phyloP scores from a whole-genome alignment of 2,797 vertebrate genomes.

The Sandelia bainsii region DNA sequence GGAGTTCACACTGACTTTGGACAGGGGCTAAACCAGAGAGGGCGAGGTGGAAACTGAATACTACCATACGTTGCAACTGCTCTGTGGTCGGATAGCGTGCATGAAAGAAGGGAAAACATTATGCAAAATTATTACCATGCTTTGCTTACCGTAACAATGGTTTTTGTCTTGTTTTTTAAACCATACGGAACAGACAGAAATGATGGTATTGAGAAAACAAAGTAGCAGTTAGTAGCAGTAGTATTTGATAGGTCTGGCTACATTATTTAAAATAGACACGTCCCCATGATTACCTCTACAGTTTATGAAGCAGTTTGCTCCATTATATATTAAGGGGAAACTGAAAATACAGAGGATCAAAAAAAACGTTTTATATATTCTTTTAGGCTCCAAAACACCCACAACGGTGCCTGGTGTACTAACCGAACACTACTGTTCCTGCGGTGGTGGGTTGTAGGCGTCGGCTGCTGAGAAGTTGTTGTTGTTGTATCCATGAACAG shows the following conservation, averaged over 20 bases:
- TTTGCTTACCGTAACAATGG: slow-evolving; percentile 78
- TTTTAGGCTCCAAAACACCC: slow-evolving; percentile 49
- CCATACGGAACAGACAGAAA: slow-evolving; percentile 75
- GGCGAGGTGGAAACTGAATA: slow-evolving; percentile 76
- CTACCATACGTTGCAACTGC: slow-evolving; percentile 80
- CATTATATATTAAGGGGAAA: slow-evolving; percentile 25
- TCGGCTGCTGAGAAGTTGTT: slow-evolving; percentile 84
- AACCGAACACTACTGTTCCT: slow-evolving; percentile 96
- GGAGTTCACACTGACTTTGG: slow-evolving; percentile 71
- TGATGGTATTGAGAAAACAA: slow-evolving; percentile 76
- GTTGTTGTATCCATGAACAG: slow-evolving; percentile 90
- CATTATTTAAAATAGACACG: slow-evolving; percentile 32
- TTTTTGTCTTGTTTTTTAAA: slow-evolving; percentile 78
- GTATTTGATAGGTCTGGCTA: slow-evolving; percentile 46
- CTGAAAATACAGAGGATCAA: slow-evolving; percentile 36
- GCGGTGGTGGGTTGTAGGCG: slow-evolving; percentile 86
- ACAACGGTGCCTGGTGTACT: slow-evolving; percentile 66
- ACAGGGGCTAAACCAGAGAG: slow-evolving; percentile 79
- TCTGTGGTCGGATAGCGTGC: slow-evolving; percentile 81
- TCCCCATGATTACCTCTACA: slow-evolving; percentile 38
- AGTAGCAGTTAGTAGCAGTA: slow-evolving; percentile 72
- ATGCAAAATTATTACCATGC: slow-evolving; percentile 76
- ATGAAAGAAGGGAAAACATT: slow-evolving; percentile 77
- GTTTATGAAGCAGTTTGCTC: slow-evolving; percentile 18
- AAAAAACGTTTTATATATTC: slow-evolving; percentile 14